These are phyloP conservation scores for Euzophera pinguis DNA, from an alignment of 2,888 invertebrate species.

Conservation along the genomic window DNA sequence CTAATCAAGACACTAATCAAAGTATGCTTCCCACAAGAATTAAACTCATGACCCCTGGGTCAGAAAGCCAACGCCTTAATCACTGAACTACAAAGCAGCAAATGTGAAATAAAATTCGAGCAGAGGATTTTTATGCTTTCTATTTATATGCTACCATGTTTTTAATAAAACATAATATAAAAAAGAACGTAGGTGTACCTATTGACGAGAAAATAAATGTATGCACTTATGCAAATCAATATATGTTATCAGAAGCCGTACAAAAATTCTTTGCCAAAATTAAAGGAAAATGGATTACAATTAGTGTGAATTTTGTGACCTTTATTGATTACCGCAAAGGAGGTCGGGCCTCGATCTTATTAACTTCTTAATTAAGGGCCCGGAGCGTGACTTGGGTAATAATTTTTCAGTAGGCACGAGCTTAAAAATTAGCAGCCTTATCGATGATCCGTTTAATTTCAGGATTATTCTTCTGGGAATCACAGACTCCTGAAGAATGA, in stretches of 20 bases:
- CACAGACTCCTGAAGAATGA: conserved; percentile 1
- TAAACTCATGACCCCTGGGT: too few species aligned
- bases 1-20: too few species aligned
- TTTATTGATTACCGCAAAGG: conserved; percentile 52
- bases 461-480: conserved; percentile 25
- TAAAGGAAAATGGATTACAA: neutral
- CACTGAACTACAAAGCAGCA: too few species aligned
- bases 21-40: too few species aligned
- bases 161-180: too few species aligned
- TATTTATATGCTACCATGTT: too few species aligned
- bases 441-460: conserved; percentile 27
- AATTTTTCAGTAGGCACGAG: conserved; percentile 38
- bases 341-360: conserved; percentile 58
- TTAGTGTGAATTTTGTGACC: conserved; percentile 35
- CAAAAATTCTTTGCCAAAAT: conserved; percentile 8
- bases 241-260: neutral
- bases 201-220: too few species aligned
- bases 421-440: conserved; percentile 16
- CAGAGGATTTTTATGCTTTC: too few species aligned
- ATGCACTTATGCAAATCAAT: too few species aligned
- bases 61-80: too few species aligned
- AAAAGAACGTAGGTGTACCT: too few species aligned
- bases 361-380: conserved; percentile 71
- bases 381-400: conserved; percentile 52
- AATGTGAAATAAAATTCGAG: too few species aligned